phyloP scores from a whole-genome alignment of 1,140 invertebrate species.

The Nebria ingens region DNA sequence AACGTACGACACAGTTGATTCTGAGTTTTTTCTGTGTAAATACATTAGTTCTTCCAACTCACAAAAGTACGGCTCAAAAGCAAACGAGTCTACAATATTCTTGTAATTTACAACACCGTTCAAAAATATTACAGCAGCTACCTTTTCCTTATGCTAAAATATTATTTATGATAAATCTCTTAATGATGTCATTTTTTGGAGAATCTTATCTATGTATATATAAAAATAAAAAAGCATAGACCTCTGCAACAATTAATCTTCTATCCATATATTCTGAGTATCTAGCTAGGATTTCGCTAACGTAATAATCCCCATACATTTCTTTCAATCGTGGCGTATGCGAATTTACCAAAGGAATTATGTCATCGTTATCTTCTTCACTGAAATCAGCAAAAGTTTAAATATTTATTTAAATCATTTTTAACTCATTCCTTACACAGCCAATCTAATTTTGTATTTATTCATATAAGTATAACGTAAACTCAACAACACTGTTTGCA shows the following conservation, averaged over 20 bases:
- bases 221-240: no score
- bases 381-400: constrained; percentile 35
- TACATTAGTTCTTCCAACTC: neutral
- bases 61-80: constrained; percentile 42
- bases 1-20: neutral
- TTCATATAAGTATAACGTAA: constrained; percentile 33
- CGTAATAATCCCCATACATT: constrained; percentile 58
- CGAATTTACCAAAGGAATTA: constrained; percentile 51
- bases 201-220: no score
- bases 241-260: constrained; percentile 37
- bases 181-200: no score
- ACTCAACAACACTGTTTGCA: constrained; percentile 31
- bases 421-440: constrained; percentile 33
- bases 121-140: constrained; percentile 51
- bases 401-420: constrained; percentile 3
- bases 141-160: constrained; percentile 38
- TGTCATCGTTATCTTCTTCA: constrained; percentile 63
- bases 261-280: constrained; percentile 37
- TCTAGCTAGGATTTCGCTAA: constrained; percentile 55
- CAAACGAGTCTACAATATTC: constrained; percentile 52
- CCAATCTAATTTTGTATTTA: constrained; percentile 39
- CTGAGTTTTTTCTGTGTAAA: neutral
- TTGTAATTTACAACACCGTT: constrained; percentile 50
- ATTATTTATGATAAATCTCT: no score
- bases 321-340: constrained; percentile 41